Conservation (phyloP, 2,888 invertebrate genomes). For the Drosophila putrida region DNA sequence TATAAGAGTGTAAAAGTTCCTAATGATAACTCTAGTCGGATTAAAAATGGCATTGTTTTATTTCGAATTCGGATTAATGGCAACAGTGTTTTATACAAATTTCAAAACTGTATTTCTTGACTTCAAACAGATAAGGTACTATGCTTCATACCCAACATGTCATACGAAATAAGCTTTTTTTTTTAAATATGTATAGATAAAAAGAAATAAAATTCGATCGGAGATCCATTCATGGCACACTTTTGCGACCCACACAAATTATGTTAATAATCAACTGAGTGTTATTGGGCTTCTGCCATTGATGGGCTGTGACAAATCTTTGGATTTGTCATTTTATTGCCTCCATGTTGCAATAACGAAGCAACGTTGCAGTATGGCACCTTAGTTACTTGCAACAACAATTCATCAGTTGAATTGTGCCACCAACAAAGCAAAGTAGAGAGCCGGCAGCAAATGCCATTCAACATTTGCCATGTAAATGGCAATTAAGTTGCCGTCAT, state of each 20-base stretch:
- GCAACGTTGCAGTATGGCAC: conserved; percentile 10
- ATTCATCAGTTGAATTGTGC: conserved; percentile 75
- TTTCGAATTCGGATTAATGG: too few relatives aligned
- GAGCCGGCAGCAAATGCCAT: conserved; percentile 56
- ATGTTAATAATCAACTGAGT: conserved; percentile 57
- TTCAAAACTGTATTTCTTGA: too few relatives aligned
- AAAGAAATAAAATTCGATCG: conserved; percentile 23
- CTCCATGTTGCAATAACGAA: background rate
- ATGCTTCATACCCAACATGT: too few relatives aligned
- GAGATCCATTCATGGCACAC: conserved; percentile 64
- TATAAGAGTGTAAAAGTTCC: too few relatives aligned
- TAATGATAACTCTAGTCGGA: too few relatives aligned
- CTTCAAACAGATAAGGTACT: too few relatives aligned
- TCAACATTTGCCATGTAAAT: conserved; percentile 69
- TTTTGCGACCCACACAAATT: conserved; percentile 58
- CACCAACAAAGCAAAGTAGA: conserved; percentile 69
- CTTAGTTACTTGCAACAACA: conserved; percentile 30
- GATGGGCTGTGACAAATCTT: conserved; percentile 69
- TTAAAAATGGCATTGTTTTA: too few relatives aligned
- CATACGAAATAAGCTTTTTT: too few relatives aligned
- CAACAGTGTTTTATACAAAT: too few relatives aligned
- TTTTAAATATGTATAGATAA: conserved; percentile 8
- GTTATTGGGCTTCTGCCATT: background rate
- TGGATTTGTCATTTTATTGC: conserved; percentile 11
- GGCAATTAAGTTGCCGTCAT: conserved; percentile 81